Evolutionary conservation across 2,797 vertebrate species (phyloP), one percentile per base, ranked within the genome.

Genomic region (Falco columbarius): DNA sequence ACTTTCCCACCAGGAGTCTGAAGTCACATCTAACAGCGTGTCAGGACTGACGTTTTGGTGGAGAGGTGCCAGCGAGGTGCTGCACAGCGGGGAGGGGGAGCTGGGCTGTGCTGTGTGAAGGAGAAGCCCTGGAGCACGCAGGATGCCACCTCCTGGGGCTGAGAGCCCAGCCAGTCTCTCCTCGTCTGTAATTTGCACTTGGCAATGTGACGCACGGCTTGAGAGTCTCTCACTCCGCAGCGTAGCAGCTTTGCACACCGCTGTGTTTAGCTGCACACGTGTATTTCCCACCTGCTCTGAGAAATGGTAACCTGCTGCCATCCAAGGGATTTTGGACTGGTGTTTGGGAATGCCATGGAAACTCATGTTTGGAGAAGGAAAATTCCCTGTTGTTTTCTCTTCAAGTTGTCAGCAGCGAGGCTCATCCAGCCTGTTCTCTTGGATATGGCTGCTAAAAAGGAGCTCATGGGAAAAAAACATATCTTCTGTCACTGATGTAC

Each of bases 131-230:
- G 51, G 58, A 52, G n/a, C 11, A 0, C 0, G 24, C 14, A 22
- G 32, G 44, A 51, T 17, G 36, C 47, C 3, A 8, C 14, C 7
- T 32, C 47, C 42, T 0, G 0, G 8, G 32, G 32, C 4, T 3
- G 56, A 22, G 23, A 29, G n/a, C 63, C 56, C 24, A 32, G 7
- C 40, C 52, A 5, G 0, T 9, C 30, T 34, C 38, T 30, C 40
- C 70, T n/a, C 6, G 14, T 20, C 19, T 30, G 32, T 36, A 7
- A 1, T 13, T 74, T 49, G 49, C 73, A 23, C 42, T 51, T 12
- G 16, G 67, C n/a, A 22, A 23, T 22, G 16, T 0, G 14, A 3
- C 0, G 2, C 14, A 0, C 1, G 5, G 34, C 32, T 9, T 4
- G 22, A 36, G n/a, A 46, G 21, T 30, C 40, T 26, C 79, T 49